Percentiles rank a stretch among this genome's conserved stretches.
Conservation (phyloP, 2,113 vertebrate species). For the Dermatemys mawii region DNA sequence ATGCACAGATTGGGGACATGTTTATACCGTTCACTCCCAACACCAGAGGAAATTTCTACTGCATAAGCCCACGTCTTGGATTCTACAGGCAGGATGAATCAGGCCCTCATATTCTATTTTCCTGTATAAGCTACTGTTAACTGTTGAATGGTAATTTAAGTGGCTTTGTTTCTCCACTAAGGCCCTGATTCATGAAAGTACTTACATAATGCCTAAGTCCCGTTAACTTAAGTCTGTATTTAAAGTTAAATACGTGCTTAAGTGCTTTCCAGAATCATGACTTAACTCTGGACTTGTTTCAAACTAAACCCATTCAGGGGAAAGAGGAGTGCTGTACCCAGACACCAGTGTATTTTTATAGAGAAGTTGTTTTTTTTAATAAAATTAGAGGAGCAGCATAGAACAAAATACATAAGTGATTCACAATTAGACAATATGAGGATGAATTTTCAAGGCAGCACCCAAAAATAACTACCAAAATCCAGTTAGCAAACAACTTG, state of each 20-base stretch:
- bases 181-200: neutral
- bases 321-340: neutral
- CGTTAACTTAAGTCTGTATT: neutral
- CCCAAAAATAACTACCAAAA: neutral
- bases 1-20: neutral
- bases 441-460: neutral
- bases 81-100: neutral
- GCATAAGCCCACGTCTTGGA: neutral
- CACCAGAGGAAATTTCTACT: neutral
- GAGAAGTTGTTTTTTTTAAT: neutral
- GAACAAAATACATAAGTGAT: neutral
- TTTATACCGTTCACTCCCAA: neutral
- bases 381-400: neutral
- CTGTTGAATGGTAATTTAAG: neutral
- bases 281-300: neutral
- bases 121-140: neutral
- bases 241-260: neutral
- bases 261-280: neutral
- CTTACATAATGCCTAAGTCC: neutral
- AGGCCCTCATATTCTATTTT: neutral
- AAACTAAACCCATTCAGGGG: neutral
- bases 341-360: neutral
- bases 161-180: neutral
- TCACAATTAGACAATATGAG: neutral
- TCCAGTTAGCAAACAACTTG: neutral